Conservation (phyloP, 2,113 vertebrate genomes). For the Quiscalus mexicanus region DNA sequence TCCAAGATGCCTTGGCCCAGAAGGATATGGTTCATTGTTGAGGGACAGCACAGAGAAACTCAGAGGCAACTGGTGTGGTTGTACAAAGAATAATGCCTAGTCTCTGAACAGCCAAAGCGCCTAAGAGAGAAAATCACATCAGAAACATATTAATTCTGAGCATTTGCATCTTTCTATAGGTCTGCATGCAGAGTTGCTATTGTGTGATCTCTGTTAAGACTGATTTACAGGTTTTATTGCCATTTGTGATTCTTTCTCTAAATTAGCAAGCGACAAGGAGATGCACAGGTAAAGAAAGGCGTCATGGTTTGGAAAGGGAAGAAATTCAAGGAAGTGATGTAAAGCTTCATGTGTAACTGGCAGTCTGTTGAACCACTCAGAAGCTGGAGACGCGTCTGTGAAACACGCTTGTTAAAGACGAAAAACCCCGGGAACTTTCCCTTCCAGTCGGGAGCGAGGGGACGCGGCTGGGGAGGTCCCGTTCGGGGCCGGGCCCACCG, state of each 20-base stretch:
- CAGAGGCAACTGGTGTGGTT: not conserved
- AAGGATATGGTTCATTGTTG: not conserved
- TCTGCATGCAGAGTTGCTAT: not conserved
- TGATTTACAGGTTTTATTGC: not conserved
- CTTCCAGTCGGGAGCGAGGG: too few relatives aligned
- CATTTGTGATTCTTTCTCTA: not conserved
- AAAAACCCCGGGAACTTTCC: too few relatives aligned
- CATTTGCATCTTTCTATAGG: not conserved
- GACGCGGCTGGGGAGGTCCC: too few relatives aligned
- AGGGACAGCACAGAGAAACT: not conserved
- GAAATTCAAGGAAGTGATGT: not conserved
- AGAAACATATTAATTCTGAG: not conserved
- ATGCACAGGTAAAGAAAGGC: not conserved
- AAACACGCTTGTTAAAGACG: too few relatives aligned
- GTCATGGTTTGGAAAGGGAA: not conserved
- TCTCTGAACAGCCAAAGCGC: not conserved
- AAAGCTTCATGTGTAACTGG: too few relatives aligned
- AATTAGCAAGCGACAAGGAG: not conserved
- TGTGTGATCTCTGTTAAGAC: not conserved
- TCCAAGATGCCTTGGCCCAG: not conserved
- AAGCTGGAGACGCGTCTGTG: too few relatives aligned
- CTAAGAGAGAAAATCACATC: not conserved
- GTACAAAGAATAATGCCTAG: not conserved
- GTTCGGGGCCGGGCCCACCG: too few relatives aligned
- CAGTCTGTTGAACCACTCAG: too few relatives aligned